Conservation (phyloP, 2,888 invertebrate genomes). For the Cantharis rustica region DNA sequence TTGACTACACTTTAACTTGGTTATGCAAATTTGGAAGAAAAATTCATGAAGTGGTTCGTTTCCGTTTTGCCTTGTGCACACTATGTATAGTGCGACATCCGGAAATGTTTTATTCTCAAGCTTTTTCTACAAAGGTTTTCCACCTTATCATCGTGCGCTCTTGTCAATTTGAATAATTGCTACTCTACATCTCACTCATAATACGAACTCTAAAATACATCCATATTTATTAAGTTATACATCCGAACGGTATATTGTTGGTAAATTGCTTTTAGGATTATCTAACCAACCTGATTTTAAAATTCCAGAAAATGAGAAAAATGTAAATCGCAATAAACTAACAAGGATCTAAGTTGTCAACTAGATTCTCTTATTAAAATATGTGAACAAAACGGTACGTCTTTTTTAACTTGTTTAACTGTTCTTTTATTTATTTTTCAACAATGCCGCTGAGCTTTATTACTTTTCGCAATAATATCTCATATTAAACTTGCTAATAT, state of each 20-base stretch:
- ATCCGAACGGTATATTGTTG: constrained; percentile 4
- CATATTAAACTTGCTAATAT: background rate
- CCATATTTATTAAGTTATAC: constrained; percentile 17
- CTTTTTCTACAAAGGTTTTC: constrained; percentile 16
- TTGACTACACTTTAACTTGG: constrained; percentile 10
- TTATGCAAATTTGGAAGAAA: constrained; percentile 14
- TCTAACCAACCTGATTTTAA: constrained; percentile 11
- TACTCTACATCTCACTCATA: constrained; percentile 17
- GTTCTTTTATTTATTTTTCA: background rate
- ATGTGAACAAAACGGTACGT: background rate
- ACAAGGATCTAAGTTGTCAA: constrained; percentile 12
- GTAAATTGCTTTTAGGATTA: constrained; percentile 13
- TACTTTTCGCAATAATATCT: background rate
- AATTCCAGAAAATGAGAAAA: constrained; percentile 5
- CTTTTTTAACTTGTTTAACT: background rate
- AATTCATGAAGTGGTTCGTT: constrained; percentile 11
- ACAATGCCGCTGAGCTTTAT: background rate
- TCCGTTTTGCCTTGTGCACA: constrained; percentile 13
- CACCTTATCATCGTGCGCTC: constrained; percentile 12
- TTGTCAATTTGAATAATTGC: constrained; percentile 20
- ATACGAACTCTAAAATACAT: constrained; percentile 11
- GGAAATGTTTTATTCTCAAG: constrained; percentile 14
- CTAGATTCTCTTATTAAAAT: constrained; percentile 6
- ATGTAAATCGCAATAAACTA: constrained; percentile 10
- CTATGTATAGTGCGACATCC: constrained; percentile 3